Base-by-base conservation (phyloP, 2,888 invertebrate species). In the Sepiola atlantica region DNA sequence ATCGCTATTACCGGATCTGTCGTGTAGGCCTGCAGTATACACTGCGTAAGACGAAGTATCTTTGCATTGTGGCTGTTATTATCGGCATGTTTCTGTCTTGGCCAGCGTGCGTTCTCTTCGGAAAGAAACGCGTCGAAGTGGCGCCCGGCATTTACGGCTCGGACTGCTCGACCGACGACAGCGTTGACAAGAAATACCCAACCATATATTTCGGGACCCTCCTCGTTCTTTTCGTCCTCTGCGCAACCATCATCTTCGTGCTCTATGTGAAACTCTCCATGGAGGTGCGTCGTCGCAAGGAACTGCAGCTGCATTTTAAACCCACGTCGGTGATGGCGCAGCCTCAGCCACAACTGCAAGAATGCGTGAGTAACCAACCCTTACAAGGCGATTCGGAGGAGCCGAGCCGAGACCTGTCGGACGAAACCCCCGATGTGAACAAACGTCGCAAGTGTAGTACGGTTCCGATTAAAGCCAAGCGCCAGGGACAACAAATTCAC, bases 151-250 rank as follows among this genome's bases (percentile, higher is more conserved):
- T 96, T 10, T 92, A 95, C 18, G 96, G 96, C 4, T 95, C 95
- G 4, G 96, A 97, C 95, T 97, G 96, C 94, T 96, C 96, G n/a
- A 97, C 96, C 0, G 96, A 96, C 61, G 96, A 97, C 94, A 96
- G 96, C 14, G 95, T 96, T 94, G 95, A 95, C 12, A 96, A 96
- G 21, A 95, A 96, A 92, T 97, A 96, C 94, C 96, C 96, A 18
- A 96, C 96, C 90, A 94, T 96, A 93, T 97, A 96, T 94, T 96
- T 96, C 95, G 96, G 96, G 6, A 96, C 96, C 94, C 95, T 97
- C 12, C 96, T 96, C 94, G 94, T 96, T 0, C 95, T 96, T n/a
- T 97, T 97, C 94, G 95, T 96, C 90, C 95, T 96, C 45, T 96
- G 96, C 90, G 95, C 96, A 1, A 94, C 95, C 18, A 96, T 96